Evolutionary conservation across 1,140 invertebrate genomes (phyloP), one percentile per base, ranked within the genome.

Genomic region (Stegodyphus dumicola): DNA sequence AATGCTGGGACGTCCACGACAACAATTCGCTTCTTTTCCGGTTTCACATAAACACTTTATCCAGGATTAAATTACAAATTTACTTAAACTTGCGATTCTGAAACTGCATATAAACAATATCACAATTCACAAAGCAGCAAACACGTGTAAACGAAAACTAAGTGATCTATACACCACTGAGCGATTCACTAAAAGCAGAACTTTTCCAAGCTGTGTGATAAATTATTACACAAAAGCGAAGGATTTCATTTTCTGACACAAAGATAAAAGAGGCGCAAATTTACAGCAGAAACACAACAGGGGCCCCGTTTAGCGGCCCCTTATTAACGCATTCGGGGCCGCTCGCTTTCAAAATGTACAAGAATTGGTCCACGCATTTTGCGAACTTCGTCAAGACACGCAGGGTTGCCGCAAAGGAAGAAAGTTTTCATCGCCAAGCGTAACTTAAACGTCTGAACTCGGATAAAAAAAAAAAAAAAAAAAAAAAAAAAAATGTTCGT

Each of bases 251-350:
- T 33, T 33, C 33, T 33, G 33, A 33, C 33, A 67, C 49, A 49
- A 51, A 71, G 56, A 17, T 69, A 48, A 53, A 74, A 81, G 49
- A 77, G 64, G 73, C 66, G 65, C 49, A 52, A 85, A 85, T 85
- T 69, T 85, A 85, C 81, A 85, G 81, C 81, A 84, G 54, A n/a
- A 83, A 60, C 48, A 70, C 17, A 75, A 9, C 3, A 60, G 60
- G 81, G 73, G 81, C 65, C 64, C 52, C 15, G 33, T 77, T 60
- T 77, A 76, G 81, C 81, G 81, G 81, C 81, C 81, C 81, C 81
- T 85, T 66, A 76, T 76, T 69, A 56, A 33, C 73, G 69, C 74
- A 85, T 75, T 85, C 74, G 73, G 73, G 81, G 81, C 81, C 81
- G 81, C 81, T 77, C 13, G 15, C 70, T 76, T 56, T 77, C 81